phyloP scores from a whole-genome alignment of 2,113 vertebrate genomes.

The Sialia sialis region DNA sequence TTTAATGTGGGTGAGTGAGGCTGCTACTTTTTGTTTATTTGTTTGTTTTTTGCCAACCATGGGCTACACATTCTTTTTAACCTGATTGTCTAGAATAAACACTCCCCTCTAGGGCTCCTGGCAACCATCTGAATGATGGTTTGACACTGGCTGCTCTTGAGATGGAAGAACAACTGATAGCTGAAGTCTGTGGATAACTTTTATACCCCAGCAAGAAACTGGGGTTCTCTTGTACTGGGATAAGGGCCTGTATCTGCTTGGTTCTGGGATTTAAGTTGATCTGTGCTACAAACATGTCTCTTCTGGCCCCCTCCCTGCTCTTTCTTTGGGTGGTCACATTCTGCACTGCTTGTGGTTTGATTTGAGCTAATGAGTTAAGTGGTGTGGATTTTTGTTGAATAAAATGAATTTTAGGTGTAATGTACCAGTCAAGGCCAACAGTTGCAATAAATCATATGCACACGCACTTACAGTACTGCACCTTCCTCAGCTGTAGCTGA shows the following conservation, averaged over 20 bases:
- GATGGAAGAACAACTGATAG: neutral
- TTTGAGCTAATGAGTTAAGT: conserved; percentile 62
- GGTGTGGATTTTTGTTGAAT: conserved; percentile 69
- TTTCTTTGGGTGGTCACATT: neutral
- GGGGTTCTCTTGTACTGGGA: neutral
- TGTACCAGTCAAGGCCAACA: conserved; percentile 54
- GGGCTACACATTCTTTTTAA: neutral
- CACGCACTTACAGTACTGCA: neutral
- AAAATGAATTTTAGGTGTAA: conserved; percentile 64
- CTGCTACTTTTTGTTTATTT: neutral
- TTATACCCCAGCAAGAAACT: neutral
- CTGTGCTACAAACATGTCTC: neutral
- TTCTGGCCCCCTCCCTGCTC: neutral
- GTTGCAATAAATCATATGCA: conserved; percentile 65
- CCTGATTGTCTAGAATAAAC: neutral
- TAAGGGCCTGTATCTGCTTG: neutral
- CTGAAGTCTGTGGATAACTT: neutral
- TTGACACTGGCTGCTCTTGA: neutral
- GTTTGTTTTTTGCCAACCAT: neutral
- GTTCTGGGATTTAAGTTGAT: neutral
- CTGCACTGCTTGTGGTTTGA: conserved; percentile 56
- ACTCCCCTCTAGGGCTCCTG: conserved; percentile 3
- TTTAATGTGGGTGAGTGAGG: conserved; percentile 17
- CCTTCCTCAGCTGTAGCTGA: neutral
- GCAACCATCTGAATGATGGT: neutral